phyloP scores from a whole-genome alignment of 1,140 invertebrate genomes.

The Rhyacophila brunnea region DNA sequence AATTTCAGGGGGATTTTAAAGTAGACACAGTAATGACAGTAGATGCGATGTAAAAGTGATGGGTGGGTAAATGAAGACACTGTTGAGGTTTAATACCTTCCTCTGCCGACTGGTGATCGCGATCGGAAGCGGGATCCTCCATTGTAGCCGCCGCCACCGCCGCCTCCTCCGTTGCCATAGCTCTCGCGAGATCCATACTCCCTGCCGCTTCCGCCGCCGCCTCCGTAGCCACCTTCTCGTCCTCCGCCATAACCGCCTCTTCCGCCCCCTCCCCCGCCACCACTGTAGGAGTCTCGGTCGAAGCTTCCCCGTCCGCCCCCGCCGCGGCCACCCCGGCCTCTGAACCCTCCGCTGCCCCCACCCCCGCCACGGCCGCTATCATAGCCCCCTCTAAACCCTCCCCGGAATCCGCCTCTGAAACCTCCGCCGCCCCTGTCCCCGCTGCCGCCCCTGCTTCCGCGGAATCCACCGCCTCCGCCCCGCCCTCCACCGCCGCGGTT shows the following conservation, averaged over 20 bases:
- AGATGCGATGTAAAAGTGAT: conserved; percentile 2
- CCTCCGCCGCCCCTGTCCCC: conserved; percentile 47
- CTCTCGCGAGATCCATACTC: conserved; percentile 46
- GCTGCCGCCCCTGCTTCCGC: conserved; percentile 42
- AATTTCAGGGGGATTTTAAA: neutral
- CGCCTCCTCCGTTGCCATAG: conserved; percentile 48
- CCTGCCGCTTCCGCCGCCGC: conserved; percentile 17
- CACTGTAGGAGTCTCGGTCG: conserved; percentile 52
- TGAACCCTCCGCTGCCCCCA: conserved; percentile 43
- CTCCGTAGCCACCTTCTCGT: conserved; percentile 38
- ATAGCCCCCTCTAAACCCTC: conserved; percentile 54
- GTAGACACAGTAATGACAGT: neutral
- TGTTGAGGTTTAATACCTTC: conserved; percentile 31
- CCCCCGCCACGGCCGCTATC: conserved; percentile 67
- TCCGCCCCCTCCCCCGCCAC: conserved; percentile 12
- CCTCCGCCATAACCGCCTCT: conserved; percentile 12
- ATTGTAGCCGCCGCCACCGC: conserved; percentile 48
- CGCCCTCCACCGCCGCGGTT: conserved; percentile 39
- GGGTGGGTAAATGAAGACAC: conserved; percentile 12
- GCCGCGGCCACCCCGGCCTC: conserved; percentile 51
- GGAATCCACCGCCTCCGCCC: conserved; percentile 54
- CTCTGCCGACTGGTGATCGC: conserved; percentile 45
- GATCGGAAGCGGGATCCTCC: conserved; percentile 51
- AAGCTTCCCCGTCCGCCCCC: conserved; percentile 55
- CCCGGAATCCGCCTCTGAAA: conserved; percentile 57